Evolutionary conservation across 2,888 invertebrate genomes (phyloP).

Genomic region (Alloscopus bannaensis): DNA sequence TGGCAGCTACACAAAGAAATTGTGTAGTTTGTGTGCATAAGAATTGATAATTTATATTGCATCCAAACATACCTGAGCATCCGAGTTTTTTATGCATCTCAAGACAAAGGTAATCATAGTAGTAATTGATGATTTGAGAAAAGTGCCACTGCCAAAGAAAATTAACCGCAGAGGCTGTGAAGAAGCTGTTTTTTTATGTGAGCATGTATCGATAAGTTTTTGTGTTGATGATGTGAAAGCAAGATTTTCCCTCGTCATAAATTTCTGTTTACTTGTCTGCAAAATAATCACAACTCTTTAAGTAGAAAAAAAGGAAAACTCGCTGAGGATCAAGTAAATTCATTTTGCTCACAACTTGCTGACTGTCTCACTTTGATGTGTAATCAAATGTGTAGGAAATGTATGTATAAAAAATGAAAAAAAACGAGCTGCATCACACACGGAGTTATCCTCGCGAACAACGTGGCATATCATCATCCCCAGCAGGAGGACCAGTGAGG

Average conservation of each 20-base stretch:
- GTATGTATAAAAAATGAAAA: constrained; percentile 52
- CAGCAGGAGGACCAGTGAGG: constrained; percentile 55
- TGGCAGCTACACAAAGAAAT: constrained; percentile 58
- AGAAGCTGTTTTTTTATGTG: constrained; percentile 3
- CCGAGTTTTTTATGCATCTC: neutral
- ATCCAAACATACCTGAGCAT: no score
- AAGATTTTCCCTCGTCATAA: constrained; percentile 32
- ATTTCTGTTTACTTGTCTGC: constrained; percentile 16
- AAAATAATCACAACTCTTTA: constrained; percentile 44
- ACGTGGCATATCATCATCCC: constrained; percentile 29
- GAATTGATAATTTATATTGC: constrained; percentile 41
- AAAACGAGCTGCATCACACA: constrained; percentile 48
- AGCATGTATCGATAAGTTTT: constrained; percentile 28
- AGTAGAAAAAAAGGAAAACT: no score
- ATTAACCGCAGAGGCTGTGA: constrained; percentile 32
- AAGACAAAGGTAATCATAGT: constrained; percentile 19
- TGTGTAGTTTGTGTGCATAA: constrained; percentile 32
- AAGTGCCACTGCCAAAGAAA: constrained; percentile 54
- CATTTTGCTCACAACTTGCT: constrained; percentile 34
- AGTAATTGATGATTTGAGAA: constrained; percentile 55
- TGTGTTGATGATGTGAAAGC: constrained; percentile 40
- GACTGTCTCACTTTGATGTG: constrained; percentile 48
- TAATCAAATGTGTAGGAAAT: constrained; percentile 55
- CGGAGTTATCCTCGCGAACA: no score
- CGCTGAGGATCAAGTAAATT: constrained; percentile 1